A percentile compares a stretch with the other conserved stretches of the same genome.
These are phyloP conservation scores for Saccopteryx leptura DNA, from an alignment of 2,113 vertebrate species.

Conservation along the genomic window DNA sequence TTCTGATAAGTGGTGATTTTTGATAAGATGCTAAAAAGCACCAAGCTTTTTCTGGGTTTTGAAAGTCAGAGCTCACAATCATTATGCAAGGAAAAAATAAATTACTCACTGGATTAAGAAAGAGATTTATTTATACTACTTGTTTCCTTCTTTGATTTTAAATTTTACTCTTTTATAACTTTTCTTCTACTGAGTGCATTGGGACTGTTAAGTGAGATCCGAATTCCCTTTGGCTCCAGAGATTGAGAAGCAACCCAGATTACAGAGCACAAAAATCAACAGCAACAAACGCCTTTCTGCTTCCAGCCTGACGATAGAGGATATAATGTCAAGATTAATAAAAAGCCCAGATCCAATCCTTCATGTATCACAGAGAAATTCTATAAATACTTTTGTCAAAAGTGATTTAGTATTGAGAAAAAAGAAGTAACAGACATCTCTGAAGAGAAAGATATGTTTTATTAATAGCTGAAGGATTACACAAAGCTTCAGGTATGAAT, in stretches of 20 bases:
- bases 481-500: not conserved
- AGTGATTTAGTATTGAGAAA: constrained; percentile 49
- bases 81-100: too few relatives aligned
- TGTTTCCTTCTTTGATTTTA: constrained; percentile 49
- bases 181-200: not conserved
- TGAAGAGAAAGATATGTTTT: not conserved
- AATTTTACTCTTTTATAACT: constrained; percentile 42
- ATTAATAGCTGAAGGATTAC: not conserved
- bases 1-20: too few relatives aligned
- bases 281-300: constrained; percentile 42
- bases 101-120: not conserved
- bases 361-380: not conserved
- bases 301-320: not conserved
- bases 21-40: too few relatives aligned
- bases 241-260: constrained; percentile 50
- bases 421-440: not conserved
- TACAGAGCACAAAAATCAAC: not conserved
- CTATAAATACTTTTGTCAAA: constrained; percentile 35
- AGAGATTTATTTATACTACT: not conserved
- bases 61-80: too few relatives aligned
- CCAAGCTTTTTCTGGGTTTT: too few relatives aligned
- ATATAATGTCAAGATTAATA: not conserved
- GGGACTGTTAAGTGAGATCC: not conserved
- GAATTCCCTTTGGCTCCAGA: not conserved
- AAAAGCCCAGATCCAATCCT: not conserved